Evolutionary conservation across 2,888 invertebrate genomes (phyloP), one percentile per base, ranked within the genome.

Genomic region (Deilephila elpenor): DNA sequence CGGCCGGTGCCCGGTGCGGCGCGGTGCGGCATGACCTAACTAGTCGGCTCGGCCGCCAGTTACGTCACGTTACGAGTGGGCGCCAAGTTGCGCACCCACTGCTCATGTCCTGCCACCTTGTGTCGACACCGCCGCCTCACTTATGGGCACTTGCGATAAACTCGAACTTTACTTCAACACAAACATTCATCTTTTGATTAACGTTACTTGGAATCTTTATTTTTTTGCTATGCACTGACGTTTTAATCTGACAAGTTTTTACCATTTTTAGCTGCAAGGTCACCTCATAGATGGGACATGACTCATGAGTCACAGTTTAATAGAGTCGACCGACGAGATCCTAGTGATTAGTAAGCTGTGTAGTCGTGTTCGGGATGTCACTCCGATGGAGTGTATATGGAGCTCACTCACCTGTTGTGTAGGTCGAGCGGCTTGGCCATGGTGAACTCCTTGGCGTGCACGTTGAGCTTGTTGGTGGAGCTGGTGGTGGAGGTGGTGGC

Each of bases 361-460:
- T 19, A 37, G n/a, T 25, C 25, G 25, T 37, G n/a, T 34, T 64
- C 20, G 37, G 64, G 37, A 64, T 37, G 44, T 61, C 1, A 64
- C 14, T 6, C 11, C 25, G 44, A 67, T 51, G 67, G 32, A 6
- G 56, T 56, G 56, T 56, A 5, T 8, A 17, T n/a, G 56, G 1
- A 19, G 53, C 19, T 19, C 19, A 56, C 93, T 93, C 82, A 94
- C 94, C 94, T 91, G 90, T 89, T 91, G 80, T 95, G 93, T 80
- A 92, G 89, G 83, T 95, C 94, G 86, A 95, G 89, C 62, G 95
- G 95, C 92, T 96, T 96, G 88, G 96, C 96, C 97, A 97, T 97
- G 84, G 97, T 97, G 94, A 98, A 98, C 95, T 98, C 98, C 95
- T 98, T 98, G 76, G 98, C 98, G 94, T 98, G 97, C 79, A 97